Evolutionary conservation across 2,888 invertebrate genomes (phyloP).

Genomic region (Entomobrya proxima): DNA sequence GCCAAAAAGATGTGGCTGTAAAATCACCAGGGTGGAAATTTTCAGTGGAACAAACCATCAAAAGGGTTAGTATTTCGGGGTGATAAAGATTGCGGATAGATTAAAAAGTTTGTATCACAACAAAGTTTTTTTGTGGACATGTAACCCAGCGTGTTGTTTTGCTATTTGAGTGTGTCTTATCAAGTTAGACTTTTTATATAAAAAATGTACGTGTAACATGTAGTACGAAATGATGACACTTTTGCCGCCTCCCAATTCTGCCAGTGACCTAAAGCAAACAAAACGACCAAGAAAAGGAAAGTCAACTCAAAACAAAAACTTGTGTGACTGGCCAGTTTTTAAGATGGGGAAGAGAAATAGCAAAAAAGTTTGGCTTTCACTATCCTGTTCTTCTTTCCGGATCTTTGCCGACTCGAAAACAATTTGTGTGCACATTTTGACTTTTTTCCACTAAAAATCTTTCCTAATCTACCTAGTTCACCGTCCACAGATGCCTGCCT

Average conservation of each 20-base stretch:
- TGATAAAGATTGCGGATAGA: neutral
- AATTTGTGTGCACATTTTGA: conserved; percentile 4
- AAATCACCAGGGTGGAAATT: neutral
- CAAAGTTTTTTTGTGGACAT: neutral
- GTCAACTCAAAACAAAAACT: no score
- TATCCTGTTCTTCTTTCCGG: neutral
- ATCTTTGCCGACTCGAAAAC: neutral
- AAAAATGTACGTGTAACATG: no score
- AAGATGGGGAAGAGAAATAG: neutral
- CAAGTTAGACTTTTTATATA: no score
- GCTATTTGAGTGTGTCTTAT: no score
- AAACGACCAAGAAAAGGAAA: no score
- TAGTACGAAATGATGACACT: no score
- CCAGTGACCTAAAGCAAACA: no score
- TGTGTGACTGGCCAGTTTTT: neutral
- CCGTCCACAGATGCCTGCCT: neutral
- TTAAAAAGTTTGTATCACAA: neutral
- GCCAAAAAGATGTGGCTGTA: neutral
- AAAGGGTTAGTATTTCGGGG: neutral
- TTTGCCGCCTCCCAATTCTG: no score
- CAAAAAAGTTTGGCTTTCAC: conserved; percentile 10
- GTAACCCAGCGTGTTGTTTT: no score
- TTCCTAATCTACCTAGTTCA: no score
- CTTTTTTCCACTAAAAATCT: neutral
- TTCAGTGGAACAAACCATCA: neutral